Base-by-base conservation (phyloP, 2,888 invertebrate genomes). In the Priocnemis perturbator region DNA sequence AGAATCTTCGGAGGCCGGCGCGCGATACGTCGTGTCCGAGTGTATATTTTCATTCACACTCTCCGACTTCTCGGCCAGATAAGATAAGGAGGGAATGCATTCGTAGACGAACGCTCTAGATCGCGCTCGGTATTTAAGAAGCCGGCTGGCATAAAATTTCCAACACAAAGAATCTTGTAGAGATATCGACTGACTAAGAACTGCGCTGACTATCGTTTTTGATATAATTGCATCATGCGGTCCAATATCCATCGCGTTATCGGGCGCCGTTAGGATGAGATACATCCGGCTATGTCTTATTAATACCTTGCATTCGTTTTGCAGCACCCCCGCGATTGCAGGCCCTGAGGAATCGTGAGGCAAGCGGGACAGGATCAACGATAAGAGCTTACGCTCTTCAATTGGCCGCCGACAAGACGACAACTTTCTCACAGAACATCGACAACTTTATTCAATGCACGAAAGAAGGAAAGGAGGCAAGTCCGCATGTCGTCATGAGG, bases 361-460 rank as follows among this genome's bases (percentile, higher is more conserved):
- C 91, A 83, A 86, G 90, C 83, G 90, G 90, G 77, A 92, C 90
- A 26, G 96, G 96, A 48, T 93, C 94, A 19, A 92, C 94, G 1
- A 92, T 96, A 67, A 91, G 95, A 30, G 93, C 93, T 3, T 96
- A 96, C 87, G 95, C 96, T 7, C 89, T 96, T 0, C 94, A 94
- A 77, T 90, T 97, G 63, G 95, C 96, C 0, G 93, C 94, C 73
- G 96, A 97, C 90, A 94, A 94, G 85, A 94, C 93, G 84, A 97
- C 97, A 20, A 97, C 96, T 2, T 98, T 98, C 87, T 96, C 97
- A 48, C 95, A 96, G 89, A 96, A 96, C 85, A 95, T 98, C 69
- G 96, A 96, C 89, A 96, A 97, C 90, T 98, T 98, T 88, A 96
- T 98, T 73, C 94, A 96, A 60, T 98, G 98, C 89, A 98, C 98